phyloP scores from a whole-genome alignment of 2,797 vertebrate species.

The Erpetoichthys calabaricus region DNA sequence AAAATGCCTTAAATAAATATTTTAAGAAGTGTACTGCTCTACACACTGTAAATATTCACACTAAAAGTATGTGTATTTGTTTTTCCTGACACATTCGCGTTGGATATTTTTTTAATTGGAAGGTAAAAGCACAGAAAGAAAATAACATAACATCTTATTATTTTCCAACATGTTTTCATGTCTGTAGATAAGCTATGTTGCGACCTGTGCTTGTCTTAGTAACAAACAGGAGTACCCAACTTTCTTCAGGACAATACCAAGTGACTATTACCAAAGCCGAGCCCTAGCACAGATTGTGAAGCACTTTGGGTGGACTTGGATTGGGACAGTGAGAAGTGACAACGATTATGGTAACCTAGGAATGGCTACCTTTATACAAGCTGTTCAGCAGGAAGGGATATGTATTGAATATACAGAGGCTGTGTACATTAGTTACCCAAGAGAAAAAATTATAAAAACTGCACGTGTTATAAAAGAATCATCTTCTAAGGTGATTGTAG shows the following conservation, averaged over 20 bases:
- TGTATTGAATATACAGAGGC: slow-evolving; percentile 3
- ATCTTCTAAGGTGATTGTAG: slow-evolving; percentile 1
- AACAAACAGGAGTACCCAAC: slow-evolving; percentile 3
- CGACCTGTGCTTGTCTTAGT: slow-evolving; percentile 1
- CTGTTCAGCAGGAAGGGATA: not conserved
- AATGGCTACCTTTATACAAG: not conserved
- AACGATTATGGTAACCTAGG: slow-evolving; percentile 5
- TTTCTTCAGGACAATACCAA: slow-evolving; percentile 7
- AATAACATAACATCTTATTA: not conserved
- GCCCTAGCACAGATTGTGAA: not conserved
- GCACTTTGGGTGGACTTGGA: slow-evolving; percentile 6
- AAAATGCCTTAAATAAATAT: too few species aligned
- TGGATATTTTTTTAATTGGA: too few species aligned
- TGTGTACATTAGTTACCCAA: not conserved
- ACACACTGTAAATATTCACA: too few species aligned
- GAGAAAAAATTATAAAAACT: not conserved
- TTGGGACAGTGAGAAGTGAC: not conserved
- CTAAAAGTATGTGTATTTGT: too few species aligned
- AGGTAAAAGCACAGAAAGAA: too few species aligned
- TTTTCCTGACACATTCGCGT: too few species aligned
- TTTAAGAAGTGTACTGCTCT: too few species aligned
- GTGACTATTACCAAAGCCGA: slow-evolving; percentile 1
- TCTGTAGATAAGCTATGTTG: slow-evolving; percentile 3
- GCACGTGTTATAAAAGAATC: not conserved
- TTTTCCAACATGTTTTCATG: not conserved